These are phyloP conservation scores for Cepaea nemoralis DNA, from an alignment of 1,140 invertebrate genomes.

Conservation along the genomic window DNA sequence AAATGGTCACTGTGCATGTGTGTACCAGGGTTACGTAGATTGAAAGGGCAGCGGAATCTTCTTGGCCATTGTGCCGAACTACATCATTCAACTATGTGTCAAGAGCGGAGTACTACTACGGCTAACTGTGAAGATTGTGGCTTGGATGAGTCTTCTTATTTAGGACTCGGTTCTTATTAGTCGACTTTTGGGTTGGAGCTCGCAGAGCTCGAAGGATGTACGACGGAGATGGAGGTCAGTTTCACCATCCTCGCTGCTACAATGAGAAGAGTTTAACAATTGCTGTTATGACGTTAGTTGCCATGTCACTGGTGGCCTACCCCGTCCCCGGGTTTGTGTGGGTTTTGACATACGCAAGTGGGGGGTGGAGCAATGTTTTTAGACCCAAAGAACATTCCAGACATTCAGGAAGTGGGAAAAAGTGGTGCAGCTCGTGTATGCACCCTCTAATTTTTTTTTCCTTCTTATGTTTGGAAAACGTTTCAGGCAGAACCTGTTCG, in stretches of 20 bases:
- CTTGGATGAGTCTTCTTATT: conserved; percentile 15
- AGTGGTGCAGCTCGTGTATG: background rate
- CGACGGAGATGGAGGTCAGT: background rate
- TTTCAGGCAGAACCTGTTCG: background rate
- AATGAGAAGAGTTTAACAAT: background rate
- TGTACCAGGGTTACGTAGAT: background rate
- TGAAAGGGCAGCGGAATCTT: background rate
- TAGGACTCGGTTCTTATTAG: conserved; percentile 15
- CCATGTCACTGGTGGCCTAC: background rate
- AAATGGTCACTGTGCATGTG: background rate
- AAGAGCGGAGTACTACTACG: background rate
- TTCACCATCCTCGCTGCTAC: background rate
- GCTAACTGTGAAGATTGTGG: background rate
- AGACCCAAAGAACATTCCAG: background rate
- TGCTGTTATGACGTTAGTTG: background rate
- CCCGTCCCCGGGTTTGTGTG: conserved; percentile 13
- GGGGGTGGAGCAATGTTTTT: background rate
- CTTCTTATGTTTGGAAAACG: conserved; percentile 6
- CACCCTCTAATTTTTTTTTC: background rate
- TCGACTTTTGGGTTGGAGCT: background rate
- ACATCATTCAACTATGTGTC: conserved; percentile 2
- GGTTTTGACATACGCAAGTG: background rate
- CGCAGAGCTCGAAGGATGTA: conserved; percentile 5
- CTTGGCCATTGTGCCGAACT: background rate
- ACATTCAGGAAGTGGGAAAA: conserved; percentile 7